Percentiles rank a stretch among this genome's conserved stretches.
Evolutionary conservation across 2,113 vertebrate genomes (phyloP).

Genomic region (Cinclus cinclus): DNA sequence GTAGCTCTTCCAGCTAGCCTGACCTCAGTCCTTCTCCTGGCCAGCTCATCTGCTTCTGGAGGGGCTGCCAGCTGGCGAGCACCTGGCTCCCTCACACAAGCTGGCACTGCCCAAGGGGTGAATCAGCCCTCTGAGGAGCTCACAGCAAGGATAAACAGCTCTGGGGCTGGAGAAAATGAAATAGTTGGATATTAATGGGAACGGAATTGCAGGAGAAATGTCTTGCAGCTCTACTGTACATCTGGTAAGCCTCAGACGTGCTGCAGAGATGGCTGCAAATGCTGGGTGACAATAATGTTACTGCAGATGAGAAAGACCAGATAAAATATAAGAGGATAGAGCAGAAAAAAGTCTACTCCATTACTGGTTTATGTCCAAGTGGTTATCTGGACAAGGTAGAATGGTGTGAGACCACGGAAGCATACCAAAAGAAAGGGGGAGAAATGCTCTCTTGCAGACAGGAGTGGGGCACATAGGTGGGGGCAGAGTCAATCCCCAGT

Average conservation of each 20-base stretch:
- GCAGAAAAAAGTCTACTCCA: not conserved
- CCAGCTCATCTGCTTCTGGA: constrained; percentile 15
- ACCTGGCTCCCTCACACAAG: not conserved
- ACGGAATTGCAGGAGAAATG: constrained; percentile 15
- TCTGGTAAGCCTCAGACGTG: not conserved
- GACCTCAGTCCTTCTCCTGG: constrained; percentile 33
- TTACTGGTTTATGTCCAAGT: not conserved
- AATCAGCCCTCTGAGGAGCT: constrained; percentile 27
- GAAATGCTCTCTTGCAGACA: not conserved
- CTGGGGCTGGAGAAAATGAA: not conserved
- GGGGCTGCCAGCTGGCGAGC: constrained; percentile 37
- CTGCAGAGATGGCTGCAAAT: not conserved
- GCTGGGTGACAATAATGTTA: not conserved
- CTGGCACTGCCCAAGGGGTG: constrained; percentile 44
- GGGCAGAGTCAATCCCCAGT: too few species aligned
- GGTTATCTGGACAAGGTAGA: not conserved
- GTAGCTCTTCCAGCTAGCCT: not conserved
- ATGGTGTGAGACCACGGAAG: not conserved
- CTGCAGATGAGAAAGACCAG: not conserved
- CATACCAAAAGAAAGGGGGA: accelerated
- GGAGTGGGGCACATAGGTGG: accelerated
- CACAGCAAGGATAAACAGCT: constrained; percentile 46
- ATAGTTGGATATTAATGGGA: constrained; percentile 34
- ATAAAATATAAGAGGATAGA: not conserved
- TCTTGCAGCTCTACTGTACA: not conserved